Percentiles rank a stretch among this genome's conserved stretches.
These are phyloP conservation scores for Eulimnadia texana DNA, from an alignment of 1,140 invertebrate species.

Conservation along the genomic window DNA sequence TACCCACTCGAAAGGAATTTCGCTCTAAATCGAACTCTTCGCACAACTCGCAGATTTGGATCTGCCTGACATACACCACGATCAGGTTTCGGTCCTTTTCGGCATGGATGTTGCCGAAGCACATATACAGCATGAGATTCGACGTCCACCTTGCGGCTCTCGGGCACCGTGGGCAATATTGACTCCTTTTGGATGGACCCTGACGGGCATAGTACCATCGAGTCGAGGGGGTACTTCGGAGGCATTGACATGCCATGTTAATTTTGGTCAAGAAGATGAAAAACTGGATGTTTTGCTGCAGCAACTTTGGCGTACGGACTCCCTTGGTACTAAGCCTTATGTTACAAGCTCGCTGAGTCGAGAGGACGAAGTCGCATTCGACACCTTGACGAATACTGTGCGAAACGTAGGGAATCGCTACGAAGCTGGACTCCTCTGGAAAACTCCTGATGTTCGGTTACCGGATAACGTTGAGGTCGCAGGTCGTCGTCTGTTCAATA, in stretches of 20 bases:
- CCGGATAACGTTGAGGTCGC: background rate
- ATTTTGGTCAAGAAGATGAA: background rate
- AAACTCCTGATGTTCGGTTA: background rate
- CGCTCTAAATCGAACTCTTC: background rate
- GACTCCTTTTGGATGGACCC: background rate
- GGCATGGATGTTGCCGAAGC: background rate
- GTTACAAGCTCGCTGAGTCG: background rate
- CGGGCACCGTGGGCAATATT: background rate
- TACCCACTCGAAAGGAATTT: background rate
- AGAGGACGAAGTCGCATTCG: constrained; percentile 2
- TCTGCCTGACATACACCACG: background rate
- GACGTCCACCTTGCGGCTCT: background rate
- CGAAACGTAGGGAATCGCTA: background rate
- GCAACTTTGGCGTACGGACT: constrained; percentile 5
- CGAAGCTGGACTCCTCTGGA: background rate
- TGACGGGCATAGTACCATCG: background rate
- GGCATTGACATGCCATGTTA: background rate
- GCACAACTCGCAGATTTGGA: background rate
- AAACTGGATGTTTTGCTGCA: background rate
- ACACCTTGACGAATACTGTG: background rate
- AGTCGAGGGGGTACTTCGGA: background rate
- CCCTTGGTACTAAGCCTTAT: background rate
- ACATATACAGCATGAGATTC: background rate
- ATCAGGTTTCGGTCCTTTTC: background rate
- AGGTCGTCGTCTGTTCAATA: background rate